Conservation (phyloP, 1,140 invertebrate genomes). For the Oppia nitens region DNA sequence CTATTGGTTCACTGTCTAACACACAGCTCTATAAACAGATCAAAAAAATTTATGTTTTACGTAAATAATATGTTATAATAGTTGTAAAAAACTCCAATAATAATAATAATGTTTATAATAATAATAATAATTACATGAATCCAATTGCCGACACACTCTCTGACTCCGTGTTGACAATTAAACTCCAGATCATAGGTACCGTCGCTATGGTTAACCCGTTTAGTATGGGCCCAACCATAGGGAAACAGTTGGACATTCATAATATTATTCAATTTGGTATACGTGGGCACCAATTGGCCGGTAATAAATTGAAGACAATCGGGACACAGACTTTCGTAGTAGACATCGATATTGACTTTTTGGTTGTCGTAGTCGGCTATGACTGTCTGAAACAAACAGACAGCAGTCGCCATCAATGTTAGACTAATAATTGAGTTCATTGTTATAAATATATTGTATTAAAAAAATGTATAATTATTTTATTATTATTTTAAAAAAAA, state of each 20-base stretch:
- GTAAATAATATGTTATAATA: no score
- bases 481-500: no score
- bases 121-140: no score
- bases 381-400: not conserved
- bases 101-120: no score
- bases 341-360: conserved; percentile 35
- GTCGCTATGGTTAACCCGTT: not conserved
- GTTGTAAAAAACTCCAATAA: no score
- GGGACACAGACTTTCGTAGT: conserved; percentile 61
- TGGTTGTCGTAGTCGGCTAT: not conserved
- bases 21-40: no score
- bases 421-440: no score
- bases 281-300: conserved; percentile 53
- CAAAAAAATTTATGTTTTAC: no score
- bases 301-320: conserved; percentile 70
- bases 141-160: conserved; percentile 23
- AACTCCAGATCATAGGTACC: not conserved
- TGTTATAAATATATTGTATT: no score
- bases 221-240: conserved; percentile 60
- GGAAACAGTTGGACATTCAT: conserved; percentile 40
- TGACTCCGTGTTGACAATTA: conserved; percentile 8
- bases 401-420: no score
- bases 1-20: no score
- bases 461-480: no score
- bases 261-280: conserved; percentile 26